Conservation (phyloP, 2,888 invertebrate species). For the Perdita meconis region DNA sequence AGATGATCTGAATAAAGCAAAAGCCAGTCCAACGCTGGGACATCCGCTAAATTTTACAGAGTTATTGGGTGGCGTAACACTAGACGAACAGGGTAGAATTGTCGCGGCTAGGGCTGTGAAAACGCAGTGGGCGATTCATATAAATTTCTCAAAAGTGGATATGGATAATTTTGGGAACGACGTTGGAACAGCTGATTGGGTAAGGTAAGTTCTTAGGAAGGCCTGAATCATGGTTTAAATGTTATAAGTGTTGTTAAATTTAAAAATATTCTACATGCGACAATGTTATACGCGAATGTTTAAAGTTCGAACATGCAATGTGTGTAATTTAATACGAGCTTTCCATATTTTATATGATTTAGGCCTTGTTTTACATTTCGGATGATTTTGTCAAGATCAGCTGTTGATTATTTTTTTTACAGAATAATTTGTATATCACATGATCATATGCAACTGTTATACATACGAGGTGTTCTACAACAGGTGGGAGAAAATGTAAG, state of each 20-base stretch:
- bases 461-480: too few relatives aligned
- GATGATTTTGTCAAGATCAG: conserved; percentile 36
- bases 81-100: conserved; percentile 87
- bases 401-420: background rate
- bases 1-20: conserved; percentile 86
- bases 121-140: conserved; percentile 87
- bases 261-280: background rate
- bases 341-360: conserved; percentile 51
- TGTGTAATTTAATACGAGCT: background rate
- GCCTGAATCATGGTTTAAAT: conserved; percentile 57
- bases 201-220: conserved; percentile 82
- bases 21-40: conserved; percentile 88
- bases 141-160: conserved; percentile 89
- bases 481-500: too few relatives aligned
- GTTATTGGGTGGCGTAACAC: conserved; percentile 87
- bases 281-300: background rate
- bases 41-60: conserved; percentile 88
- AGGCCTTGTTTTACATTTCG: conserved; percentile 45
- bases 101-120: conserved; percentile 88
- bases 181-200: conserved; percentile 91
- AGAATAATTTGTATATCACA: too few relatives aligned
- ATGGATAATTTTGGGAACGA: conserved; percentile 89
- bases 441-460: too few relatives aligned
- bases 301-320: background rate
- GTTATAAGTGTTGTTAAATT: background rate